Evolutionary conservation across 2,888 invertebrate species (phyloP).

Genomic region (Parochlus steinenii): DNA sequence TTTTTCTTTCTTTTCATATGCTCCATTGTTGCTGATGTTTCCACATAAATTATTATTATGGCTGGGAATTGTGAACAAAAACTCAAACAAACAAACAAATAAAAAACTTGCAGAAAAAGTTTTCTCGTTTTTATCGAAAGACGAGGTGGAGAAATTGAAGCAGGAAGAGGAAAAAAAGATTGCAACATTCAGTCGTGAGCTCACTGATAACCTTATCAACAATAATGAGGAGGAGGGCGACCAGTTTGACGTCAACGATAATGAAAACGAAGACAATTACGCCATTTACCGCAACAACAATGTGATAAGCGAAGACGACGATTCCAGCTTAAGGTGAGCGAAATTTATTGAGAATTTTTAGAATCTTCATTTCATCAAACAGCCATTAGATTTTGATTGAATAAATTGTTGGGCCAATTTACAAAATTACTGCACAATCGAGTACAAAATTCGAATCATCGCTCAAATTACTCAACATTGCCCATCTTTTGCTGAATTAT

Average conservation of each 20-base stretch:
- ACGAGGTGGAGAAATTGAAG: slow-evolving; percentile 85
- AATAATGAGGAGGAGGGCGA: slow-evolving; percentile 15
- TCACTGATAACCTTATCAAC: no score
- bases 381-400: neutral
- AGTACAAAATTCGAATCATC: no score
- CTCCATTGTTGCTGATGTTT: no score
- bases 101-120: slow-evolving; percentile 51
- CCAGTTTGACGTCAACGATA: slow-evolving; percentile 12
- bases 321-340: slow-evolving; percentile 4
- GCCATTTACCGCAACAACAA: slow-evolving; percentile 10
- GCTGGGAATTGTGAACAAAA: slow-evolving; percentile 1
- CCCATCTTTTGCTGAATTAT: no score
- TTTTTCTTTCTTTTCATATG: slow-evolving; percentile 15
- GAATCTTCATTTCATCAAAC: neutral
- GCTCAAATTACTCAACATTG: no score
- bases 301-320: slow-evolving; percentile 4
- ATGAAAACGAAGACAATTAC: slow-evolving; percentile 18
- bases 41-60: no score
- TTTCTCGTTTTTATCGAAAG: slow-evolving; percentile 83
- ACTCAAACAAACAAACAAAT: slow-evolving; percentile 4
- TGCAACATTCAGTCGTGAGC: slow-evolving; percentile 36
- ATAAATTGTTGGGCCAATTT: no score
- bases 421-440: no score
- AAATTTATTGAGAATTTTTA: no score
- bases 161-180: slow-evolving; percentile 87